These are phyloP conservation scores for Xenops minutus DNA, from an alignment of 2,797 vertebrate genomes.

Conservation along the genomic window DNA sequence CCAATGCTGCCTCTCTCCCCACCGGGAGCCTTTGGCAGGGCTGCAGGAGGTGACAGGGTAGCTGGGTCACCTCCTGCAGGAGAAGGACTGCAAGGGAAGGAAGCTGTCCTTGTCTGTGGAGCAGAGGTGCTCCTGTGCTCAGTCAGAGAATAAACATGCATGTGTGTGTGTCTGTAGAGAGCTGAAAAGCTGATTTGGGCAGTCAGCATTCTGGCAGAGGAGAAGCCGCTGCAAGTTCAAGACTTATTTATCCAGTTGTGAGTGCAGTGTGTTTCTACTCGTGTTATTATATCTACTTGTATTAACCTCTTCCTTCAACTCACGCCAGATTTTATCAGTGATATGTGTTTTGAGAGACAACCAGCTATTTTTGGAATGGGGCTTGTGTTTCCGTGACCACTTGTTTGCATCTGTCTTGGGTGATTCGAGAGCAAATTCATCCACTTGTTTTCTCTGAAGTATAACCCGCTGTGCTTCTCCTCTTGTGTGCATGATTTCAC, in stretches of 20 bases:
- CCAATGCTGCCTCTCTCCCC: background rate
- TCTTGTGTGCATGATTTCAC: background rate
- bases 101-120: background rate
- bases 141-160: background rate
- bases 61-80: background rate
- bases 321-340: background rate
- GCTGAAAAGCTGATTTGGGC: background rate
- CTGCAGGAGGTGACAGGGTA: fast-evolving
- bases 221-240: background rate
- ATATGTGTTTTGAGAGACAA: background rate
- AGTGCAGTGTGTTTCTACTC: background rate
- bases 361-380: background rate
- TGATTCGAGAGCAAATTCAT: background rate
- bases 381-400: background rate
- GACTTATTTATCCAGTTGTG: background rate
- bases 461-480: background rate
- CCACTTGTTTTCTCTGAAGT: background rate
- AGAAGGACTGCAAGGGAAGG: background rate
- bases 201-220: background rate
- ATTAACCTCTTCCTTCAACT: background rate
- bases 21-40: background rate
- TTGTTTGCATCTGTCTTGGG: background rate
- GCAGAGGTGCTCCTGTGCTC: background rate
- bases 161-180: background rate
- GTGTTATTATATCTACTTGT: background rate